Base-by-base conservation (phyloP, 1,140 invertebrate genomes). In the Drosophila melanica region DNA sequence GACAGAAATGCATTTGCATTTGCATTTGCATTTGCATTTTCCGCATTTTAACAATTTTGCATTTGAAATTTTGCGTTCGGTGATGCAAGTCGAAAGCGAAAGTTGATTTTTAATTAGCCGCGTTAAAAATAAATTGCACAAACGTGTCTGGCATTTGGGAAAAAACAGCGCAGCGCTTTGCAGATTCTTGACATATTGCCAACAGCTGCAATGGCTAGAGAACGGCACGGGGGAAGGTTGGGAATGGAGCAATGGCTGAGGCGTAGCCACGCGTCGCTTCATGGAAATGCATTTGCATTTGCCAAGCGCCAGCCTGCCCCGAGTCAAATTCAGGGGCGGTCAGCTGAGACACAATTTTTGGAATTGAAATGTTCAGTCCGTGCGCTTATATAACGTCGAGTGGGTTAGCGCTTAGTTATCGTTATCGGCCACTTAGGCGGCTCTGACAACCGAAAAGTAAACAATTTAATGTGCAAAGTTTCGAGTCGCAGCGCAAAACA, bases 391-490 rank as follows among this genome's bases (percentile, higher is more conserved):
- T 18, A 42, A 58, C 20, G 33, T 35, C 33, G 57, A 44, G 11
- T 23, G 30, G 30, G 18, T 37, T 35, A 14, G 33, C 14, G 51
- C 20, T 57, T 48, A 72, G 58, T 62, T 75, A 62, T 57, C 57
- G 81, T 86, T 86, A 86, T 87, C 82, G 82, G 71, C 72, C 78
- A 84, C 76, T 89, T 86, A 77, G 65, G 41, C 67, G 59, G 39
- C 64, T 53, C 54, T 30, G 27, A 3, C 60, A 47, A 39, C 42
- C 55, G 68, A 68, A 66, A 87, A 80, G 70, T 89, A 89, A 89
- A 89, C 84, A 89, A 81, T 89, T 89, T 89, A 84, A 89, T 89
- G 84, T 89, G 74, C 45, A 89, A 89, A 89, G 63, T 89, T 89
- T 89, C 54, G 51, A 50, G 39, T 53, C 55, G 41, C 18, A 68